phyloP scores from a whole-genome alignment of 2,797 vertebrate species.

The Lophotriccus pileatus region DNA sequence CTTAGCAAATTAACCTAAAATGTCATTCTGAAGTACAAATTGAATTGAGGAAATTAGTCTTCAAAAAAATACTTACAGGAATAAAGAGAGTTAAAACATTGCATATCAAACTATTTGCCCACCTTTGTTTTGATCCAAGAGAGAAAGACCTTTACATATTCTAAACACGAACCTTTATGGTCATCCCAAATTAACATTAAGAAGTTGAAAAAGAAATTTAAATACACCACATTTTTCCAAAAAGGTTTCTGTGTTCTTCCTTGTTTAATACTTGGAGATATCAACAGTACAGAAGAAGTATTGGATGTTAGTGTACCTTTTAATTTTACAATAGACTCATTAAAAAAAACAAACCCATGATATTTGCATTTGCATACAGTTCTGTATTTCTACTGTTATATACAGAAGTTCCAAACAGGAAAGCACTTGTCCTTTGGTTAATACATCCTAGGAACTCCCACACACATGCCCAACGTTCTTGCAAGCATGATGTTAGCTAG shows the following conservation, averaged over 20 bases:
- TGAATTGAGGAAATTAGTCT: not conserved
- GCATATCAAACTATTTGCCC: not conserved
- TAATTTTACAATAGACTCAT: not conserved
- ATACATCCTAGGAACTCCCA: not conserved
- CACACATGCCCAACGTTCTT: not conserved
- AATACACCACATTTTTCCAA: not conserved
- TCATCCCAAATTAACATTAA: not conserved
- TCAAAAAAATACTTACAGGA: not conserved
- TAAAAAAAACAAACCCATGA: not conserved
- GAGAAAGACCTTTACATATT: not conserved
- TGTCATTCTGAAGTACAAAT: not conserved
- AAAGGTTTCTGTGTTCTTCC: not conserved
- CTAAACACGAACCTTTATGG: not conserved
- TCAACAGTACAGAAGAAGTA: not conserved
- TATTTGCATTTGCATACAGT: not conserved
- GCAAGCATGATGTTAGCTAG: not conserved
- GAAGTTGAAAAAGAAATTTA: not conserved
- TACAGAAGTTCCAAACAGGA: not conserved
- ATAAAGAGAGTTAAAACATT: not conserved
- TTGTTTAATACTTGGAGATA: not conserved
- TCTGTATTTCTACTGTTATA: not conserved
- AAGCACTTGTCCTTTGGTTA: not conserved
- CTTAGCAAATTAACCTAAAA: not conserved
- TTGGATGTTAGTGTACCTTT: not conserved
- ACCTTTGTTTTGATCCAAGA: not conserved